phyloP scores from a whole-genome alignment of 2,797 vertebrate genomes.

The Leuciscus waleckii region DNA sequence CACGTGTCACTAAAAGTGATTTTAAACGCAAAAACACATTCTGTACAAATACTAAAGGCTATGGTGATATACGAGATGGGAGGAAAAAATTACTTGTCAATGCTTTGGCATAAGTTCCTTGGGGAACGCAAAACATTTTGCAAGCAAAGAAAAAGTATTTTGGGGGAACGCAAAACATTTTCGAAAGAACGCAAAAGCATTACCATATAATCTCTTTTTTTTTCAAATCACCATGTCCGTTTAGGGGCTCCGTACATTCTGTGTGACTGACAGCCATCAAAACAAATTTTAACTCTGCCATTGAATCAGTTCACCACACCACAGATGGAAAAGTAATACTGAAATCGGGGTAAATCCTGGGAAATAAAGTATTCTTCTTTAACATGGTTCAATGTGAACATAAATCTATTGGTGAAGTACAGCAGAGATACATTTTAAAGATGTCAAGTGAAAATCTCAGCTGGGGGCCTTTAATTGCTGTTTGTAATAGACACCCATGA shows the following conservation, averaged over 20 bases:
- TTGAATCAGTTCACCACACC: too few species aligned
- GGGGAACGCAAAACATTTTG: neutral
- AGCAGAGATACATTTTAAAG: neutral
- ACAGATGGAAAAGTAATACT: too few species aligned
- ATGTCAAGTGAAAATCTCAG: slow-evolving; percentile 3
- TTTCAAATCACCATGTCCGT: neutral
- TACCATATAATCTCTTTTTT: neutral
- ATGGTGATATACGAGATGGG: neutral
- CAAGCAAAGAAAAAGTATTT: neutral
- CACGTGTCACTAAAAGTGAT: neutral
- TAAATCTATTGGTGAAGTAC: neutral
- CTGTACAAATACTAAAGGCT: neutral
- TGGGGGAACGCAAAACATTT: neutral
- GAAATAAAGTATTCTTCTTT: neutral
- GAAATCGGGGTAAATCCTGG: neutral
- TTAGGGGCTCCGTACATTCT: neutral
- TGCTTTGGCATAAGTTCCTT: neutral
- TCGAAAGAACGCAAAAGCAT: neutral
- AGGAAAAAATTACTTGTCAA: neutral
- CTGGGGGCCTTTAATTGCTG: neutral
- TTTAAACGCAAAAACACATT: neutral
- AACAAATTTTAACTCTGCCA: neutral
- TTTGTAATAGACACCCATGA: neutral
- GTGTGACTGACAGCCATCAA: neutral
- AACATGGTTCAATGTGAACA: neutral